Percentiles rank a stretch among this genome's conserved stretches.
Evolutionary conservation across 2,113 vertebrate species (phyloP).

Genomic region (Phyllopteryx taeniolatus): DNA sequence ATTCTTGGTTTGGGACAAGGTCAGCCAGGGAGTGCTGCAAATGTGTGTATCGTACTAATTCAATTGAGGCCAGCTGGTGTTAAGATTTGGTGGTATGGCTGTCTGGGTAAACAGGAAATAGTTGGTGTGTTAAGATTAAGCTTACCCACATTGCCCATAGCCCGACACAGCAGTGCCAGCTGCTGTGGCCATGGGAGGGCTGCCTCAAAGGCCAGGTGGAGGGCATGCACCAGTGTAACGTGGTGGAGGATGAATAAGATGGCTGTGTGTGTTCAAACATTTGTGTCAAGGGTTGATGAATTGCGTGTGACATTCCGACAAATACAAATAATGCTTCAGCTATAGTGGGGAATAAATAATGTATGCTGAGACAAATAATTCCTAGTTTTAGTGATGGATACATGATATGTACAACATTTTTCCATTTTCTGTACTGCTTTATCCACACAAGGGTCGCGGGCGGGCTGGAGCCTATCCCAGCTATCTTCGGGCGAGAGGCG

Average conservation of each 20-base stretch:
- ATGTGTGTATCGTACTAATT: conserved; percentile 49
- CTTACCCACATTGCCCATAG: conserved; percentile 34
- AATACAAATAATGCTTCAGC: not conserved
- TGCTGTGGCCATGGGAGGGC: conserved; percentile 50
- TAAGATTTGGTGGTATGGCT: conserved; percentile 55
- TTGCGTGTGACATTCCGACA: not conserved
- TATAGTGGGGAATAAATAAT: not conserved
- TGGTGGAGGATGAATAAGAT: not conserved
- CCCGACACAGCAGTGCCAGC: conserved; percentile 47
- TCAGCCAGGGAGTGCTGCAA: conserved; percentile 38
- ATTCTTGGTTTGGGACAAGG: conserved; percentile 60
- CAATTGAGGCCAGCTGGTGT: conserved; percentile 41
- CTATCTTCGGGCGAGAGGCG: no score
- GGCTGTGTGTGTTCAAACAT: conserved; percentile 5
- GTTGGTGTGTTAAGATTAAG: conserved; percentile 61
- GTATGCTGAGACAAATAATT: not conserved
- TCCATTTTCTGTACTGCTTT: no score
- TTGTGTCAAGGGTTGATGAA: conserved; percentile 1
- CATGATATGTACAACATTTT: no score
- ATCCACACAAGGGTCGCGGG: no score
- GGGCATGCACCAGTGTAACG: conserved; percentile 31
- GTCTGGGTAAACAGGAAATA: conserved; percentile 74
- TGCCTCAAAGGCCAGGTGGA: conserved; percentile 52
- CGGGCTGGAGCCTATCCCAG: no score
- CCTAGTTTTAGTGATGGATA: not conserved